phyloP scores from a whole-genome alignment of 2,888 invertebrate genomes.

The Phengaris alcon region DNA sequence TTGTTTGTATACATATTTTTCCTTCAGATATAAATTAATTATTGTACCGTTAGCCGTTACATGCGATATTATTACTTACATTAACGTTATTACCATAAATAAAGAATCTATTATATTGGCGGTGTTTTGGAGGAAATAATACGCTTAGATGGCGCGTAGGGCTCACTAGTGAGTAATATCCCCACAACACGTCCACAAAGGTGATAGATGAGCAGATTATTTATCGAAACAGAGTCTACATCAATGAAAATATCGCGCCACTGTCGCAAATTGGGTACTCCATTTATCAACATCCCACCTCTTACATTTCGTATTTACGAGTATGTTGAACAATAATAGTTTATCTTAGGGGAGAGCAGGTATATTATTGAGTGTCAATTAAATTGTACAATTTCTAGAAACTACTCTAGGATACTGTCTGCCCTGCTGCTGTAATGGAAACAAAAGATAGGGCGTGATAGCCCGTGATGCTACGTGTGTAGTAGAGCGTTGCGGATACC shows the following conservation, averaged over 20 bases:
- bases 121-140: neutral
- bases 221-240: conserved; percentile 22
- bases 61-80: no score
- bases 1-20: no score
- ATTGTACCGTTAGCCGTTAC: no score
- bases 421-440: no score
- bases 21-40: no score
- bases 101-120: neutral
- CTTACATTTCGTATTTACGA: neutral
- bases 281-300: conserved; percentile 5
- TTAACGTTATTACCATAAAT: neutral
- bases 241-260: conserved; percentile 6
- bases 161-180: conserved; percentile 9
- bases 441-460: no score
- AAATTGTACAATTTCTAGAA: no score
- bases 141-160: neutral
- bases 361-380: no score
- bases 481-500: no score
- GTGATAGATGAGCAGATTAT: conserved; percentile 16
- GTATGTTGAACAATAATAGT: neutral
- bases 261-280: neutral
- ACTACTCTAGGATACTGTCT: no score
- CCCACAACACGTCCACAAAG: conserved; percentile 7
- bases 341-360: neutral
- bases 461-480: no score